Evolutionary conservation across 2,797 vertebrate species (phyloP).

Genomic region (Pyrocephalus nanus): DNA sequence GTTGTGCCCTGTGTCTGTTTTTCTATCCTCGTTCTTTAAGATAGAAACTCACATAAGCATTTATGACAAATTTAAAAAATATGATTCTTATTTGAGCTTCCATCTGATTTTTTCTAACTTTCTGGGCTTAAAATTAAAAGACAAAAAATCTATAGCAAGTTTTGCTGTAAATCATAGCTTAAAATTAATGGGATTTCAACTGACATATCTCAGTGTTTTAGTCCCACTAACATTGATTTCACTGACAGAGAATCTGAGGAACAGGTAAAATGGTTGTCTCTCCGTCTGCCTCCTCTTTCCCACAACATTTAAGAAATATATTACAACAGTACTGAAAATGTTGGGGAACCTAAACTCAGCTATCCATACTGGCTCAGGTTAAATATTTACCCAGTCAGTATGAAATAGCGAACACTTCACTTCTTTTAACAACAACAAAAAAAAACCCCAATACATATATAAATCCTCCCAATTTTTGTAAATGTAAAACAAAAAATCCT

Average conservation of each 20-base stretch:
- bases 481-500: not conserved
- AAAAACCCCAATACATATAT: accelerated
- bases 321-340: not conserved
- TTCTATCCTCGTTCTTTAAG: not conserved
- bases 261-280: not conserved
- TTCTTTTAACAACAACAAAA: not conserved
- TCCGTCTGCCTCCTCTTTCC: not conserved
- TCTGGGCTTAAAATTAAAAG: not conserved
- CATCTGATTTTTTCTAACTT: not conserved
- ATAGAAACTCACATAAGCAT: not conserved
- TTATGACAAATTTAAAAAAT: not conserved
- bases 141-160: not conserved
- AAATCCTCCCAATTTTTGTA: not conserved
- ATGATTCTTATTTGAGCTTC: not conserved
- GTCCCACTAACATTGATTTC: not conserved
- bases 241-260: not conserved
- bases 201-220: not conserved
- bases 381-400: not conserved
- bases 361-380: not conserved
- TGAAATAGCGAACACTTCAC: not conserved
- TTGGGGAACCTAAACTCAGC: not conserved
- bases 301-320: not conserved
- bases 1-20: not conserved
- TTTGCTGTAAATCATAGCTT: not conserved
- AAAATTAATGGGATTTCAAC: not conserved